Percentiles rank a stretch among this genome's conserved stretches.
phyloP scores from a whole-genome alignment of 1,140 invertebrate genomes.

The Apis cerana region DNA sequence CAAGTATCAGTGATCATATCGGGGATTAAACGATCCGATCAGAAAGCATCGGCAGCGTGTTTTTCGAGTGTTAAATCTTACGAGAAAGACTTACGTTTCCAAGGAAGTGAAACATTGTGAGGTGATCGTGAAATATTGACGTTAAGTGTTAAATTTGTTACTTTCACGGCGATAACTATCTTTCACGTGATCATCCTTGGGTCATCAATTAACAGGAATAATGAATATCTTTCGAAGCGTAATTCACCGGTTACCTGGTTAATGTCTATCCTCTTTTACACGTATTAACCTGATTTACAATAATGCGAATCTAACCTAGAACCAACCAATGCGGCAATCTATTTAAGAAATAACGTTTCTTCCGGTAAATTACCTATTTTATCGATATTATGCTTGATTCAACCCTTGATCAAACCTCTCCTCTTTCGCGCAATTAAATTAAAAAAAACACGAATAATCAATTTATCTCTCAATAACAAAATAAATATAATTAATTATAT shows the following conservation, averaged over 20 bases:
- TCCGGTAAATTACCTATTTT: background rate
- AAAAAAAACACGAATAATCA: no score
- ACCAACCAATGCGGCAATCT: no score
- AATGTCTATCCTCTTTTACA: background rate
- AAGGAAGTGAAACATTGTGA: slow-evolving; percentile 2
- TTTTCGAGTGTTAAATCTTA: no score
- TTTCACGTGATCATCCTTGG: background rate
- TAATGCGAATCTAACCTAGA: background rate
- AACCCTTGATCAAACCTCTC: no score
- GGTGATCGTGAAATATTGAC: background rate
- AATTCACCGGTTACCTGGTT: background rate
- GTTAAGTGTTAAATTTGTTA: background rate
- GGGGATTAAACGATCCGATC: no score
- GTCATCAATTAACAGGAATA: background rate
- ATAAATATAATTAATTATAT: background rate
- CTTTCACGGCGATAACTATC: slow-evolving; percentile 5
- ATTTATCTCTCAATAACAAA: no score
- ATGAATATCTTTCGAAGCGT: background rate
- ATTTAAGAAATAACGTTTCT: background rate
- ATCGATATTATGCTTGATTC: no score
- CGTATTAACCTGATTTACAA: background rate
- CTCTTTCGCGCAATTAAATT: no score
- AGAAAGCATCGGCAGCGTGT: no score
- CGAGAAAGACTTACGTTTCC: background rate
- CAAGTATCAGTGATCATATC: no score